A percentile compares a stretch with the other conserved stretches of the same genome.
Evolutionary conservation across 2,797 vertebrate genomes (phyloP).

Genomic region (Bryconaethiops microstoma): DNA sequence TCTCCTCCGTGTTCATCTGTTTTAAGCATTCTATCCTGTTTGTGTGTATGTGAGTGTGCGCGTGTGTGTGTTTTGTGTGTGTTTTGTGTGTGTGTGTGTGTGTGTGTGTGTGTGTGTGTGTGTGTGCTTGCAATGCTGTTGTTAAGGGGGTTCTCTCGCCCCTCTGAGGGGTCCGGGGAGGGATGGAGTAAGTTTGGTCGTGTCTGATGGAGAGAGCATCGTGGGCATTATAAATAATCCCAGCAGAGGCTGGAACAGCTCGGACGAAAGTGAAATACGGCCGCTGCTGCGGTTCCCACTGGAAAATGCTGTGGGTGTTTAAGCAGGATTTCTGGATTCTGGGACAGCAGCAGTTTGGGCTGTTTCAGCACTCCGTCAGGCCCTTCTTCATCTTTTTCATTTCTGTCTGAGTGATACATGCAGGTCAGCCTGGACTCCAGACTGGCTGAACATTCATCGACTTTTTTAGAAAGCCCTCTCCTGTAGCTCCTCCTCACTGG

Average conservation of each 20-base stretch:
- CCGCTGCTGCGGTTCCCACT: conserved; percentile 9
- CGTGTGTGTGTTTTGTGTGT: too few relatives aligned
- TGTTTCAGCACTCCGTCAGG: neutral
- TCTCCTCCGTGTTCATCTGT: conserved; percentile 20
- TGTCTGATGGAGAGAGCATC: conserved; percentile 1
- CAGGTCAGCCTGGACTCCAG: too few relatives aligned
- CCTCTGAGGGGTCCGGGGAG: conserved; percentile 8
- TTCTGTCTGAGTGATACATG: too few relatives aligned
- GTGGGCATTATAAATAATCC: conserved; percentile 16
- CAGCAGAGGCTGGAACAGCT: neutral
- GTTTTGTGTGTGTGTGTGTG: too few relatives aligned
- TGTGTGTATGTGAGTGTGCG: conserved; percentile 26
- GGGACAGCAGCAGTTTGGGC: neutral
- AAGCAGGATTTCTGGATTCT: neutral
- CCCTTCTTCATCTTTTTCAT: neutral
- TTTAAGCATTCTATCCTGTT: conserved; percentile 29
- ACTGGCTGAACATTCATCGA: too few relatives aligned
- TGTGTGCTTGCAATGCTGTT: conserved; percentile 1
- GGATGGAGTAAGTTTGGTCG: neutral
- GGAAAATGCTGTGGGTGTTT: neutral
- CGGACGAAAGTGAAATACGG: conserved; percentile 7
- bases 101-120: too few relatives aligned
- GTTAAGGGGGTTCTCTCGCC: conserved; percentile 10
- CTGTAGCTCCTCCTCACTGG: too few relatives aligned
- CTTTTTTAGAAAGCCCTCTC: too few relatives aligned